Conservation (phyloP, 2,797 vertebrate species). For the Thamnophis elegans region DNA sequence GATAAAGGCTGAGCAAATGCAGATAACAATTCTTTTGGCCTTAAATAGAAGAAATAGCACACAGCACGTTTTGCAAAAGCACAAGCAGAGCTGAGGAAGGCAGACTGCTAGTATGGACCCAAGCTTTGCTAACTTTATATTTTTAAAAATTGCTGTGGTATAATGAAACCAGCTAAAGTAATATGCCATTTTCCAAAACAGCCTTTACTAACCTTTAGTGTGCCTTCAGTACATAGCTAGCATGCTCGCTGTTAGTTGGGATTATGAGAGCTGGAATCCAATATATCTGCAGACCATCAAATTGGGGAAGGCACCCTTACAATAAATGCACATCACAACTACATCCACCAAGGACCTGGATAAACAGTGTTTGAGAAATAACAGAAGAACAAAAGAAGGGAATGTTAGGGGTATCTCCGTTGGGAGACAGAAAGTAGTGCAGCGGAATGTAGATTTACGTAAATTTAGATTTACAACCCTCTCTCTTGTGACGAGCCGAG, state of each 20-base stretch:
- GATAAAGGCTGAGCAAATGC: not conserved
- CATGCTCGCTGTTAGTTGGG: not conserved
- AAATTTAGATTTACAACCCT: too few relatives aligned
- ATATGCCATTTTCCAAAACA: not conserved
- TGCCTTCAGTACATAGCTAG: not conserved
- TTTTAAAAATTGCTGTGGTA: not conserved
- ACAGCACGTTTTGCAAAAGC: not conserved
- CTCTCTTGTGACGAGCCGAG: too few relatives aligned
- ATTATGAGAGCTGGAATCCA: not conserved
- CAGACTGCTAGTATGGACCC: not conserved
- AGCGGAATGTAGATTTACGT: too few relatives aligned
- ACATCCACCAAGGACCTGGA: not conserved
- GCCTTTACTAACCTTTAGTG: not conserved
- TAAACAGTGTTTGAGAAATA: not conserved
- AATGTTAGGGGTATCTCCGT: too few relatives aligned
- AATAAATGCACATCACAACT: not conserved
- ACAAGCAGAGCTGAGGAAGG: conserved; percentile 1
- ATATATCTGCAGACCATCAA: not conserved
- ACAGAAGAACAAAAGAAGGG: not conserved
- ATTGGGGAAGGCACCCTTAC: not conserved
- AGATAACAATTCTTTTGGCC: conserved; percentile 1
- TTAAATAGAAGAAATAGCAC: conserved; percentile 4
- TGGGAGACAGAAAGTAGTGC: too few relatives aligned
- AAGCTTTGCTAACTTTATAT: conserved; percentile 23
- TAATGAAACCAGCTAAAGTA: not conserved